These are phyloP conservation scores for Leucophora obtusa DNA, from an alignment of 2,888 invertebrate species.

Conservation along the genomic window DNA sequence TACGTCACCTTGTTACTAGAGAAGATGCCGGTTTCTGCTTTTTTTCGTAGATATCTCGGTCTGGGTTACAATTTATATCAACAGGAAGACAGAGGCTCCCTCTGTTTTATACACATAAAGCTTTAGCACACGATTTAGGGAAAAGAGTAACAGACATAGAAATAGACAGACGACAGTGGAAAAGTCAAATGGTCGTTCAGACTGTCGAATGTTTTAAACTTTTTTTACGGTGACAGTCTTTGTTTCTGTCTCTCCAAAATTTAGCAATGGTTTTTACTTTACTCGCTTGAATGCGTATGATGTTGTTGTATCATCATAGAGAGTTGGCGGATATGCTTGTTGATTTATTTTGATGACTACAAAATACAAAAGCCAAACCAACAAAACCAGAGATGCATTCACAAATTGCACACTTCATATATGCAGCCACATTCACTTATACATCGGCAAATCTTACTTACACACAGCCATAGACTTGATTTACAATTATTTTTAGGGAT, in stretches of 20 bases:
- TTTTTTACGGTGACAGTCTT: background rate
- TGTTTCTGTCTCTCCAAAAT: background rate
- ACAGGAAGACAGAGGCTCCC: conserved; percentile 53
- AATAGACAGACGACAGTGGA: conserved; percentile 10
- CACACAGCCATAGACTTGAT: background rate
- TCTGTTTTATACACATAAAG: conserved; percentile 32
- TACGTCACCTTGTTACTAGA: conserved; percentile 75
- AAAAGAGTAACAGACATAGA: background rate
- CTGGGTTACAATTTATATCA: conserved; percentile 67
- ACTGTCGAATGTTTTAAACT: background rate
- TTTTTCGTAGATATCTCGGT: conserved; percentile 64
- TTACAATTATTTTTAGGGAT: conserved; percentile 16
- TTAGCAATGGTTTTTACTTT: conserved; percentile 5
- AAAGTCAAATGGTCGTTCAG: conserved; percentile 14
- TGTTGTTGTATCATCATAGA: conserved; percentile 11
- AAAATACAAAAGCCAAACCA: conserved; percentile 15
- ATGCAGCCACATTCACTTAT: background rate
- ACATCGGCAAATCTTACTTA: background rate
- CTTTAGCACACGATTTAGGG: background rate
- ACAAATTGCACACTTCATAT: background rate
- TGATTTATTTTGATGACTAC: conserved; percentile 52
- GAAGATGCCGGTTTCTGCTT: conserved; percentile 57
- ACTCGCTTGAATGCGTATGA: conserved; percentile 24
- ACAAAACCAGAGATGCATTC: conserved; percentile 41
- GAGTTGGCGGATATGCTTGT: conserved; percentile 62